phyloP scores from a whole-genome alignment of 2,888 invertebrate genomes.

The Sepiola atlantica region DNA sequence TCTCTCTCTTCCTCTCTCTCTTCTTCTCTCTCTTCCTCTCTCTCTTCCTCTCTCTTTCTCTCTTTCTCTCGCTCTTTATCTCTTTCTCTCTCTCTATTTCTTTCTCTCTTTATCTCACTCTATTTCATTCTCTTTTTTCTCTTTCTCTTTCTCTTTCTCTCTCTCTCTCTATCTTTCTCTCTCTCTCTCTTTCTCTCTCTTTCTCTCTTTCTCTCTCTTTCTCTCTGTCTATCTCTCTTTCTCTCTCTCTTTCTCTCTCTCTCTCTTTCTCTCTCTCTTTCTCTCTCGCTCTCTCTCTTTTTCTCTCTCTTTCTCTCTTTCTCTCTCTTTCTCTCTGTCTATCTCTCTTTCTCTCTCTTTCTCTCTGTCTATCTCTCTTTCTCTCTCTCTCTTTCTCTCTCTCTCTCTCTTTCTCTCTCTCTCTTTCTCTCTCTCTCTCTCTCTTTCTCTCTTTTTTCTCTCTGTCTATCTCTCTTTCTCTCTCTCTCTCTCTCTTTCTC shows the following conservation, averaged over 20 bases:
- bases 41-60: not conserved
- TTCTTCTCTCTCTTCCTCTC: not conserved
- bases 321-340: too few species aligned
- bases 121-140: not conserved
- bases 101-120: not conserved
- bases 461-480: not conserved
- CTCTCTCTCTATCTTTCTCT: not conserved
- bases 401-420: not conserved
- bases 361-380: not conserved
- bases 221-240: too few species aligned
- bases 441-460: not conserved
- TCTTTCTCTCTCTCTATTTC: not conserved
- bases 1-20: not conserved
- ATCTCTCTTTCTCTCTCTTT: not conserved
- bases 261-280: not conserved
- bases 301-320: not conserved
- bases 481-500: not conserved
- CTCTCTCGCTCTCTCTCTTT: not conserved
- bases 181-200: not conserved
- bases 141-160: not conserved
- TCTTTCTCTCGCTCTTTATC: not conserved
- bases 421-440: not conserved
- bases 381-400: not conserved
- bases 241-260: too few species aligned
- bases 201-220: not conserved